Evolutionary conservation across 2,797 vertebrate genomes (phyloP), one percentile per base, ranked within the genome.

Genomic region (Rhinophrynus dorsalis): DNA sequence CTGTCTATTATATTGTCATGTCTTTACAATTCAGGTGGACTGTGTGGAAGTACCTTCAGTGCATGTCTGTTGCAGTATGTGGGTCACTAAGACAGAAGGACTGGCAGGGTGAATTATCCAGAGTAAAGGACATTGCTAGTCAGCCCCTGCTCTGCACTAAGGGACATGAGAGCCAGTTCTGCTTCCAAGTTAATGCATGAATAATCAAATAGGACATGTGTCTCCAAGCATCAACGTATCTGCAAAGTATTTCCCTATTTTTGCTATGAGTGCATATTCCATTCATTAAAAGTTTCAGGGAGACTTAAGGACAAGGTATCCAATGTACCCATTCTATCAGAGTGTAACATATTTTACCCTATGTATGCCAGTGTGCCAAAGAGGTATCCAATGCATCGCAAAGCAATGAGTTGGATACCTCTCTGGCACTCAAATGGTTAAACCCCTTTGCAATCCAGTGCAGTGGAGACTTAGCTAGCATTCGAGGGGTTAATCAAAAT

Each of bases 181-280:
- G 18, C 56, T 69, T n/a, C 33, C 44, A 33, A 61, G 59, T 54
- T 61, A 69, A 58, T 35, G 15, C 38, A 51, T 42, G 67, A 30
- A 17, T 61, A 61, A 61, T 60, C 47, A 61, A 61, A 61, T 21
- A n/a, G 67, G 67, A 69, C 67, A 61, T 61, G 57, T 69, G 67
- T 69, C 67, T 61, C 12, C 9, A 38, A 61, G 57, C 29, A 61
- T 69, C 67, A 54, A 33, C 29, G 37, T 32, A 54, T 27, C 15
- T 13, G 29, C 33, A 18, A 52, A 45, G 57, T 54, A 33, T 44
- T 47, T 17, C 9, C 6, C 37, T 18, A 7, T 37, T 35, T 50
- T 21, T 26, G 20, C 40, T 33, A 50, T 27, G 54, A 38, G 52
- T 47, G 52, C 26, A 27, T 29, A 57, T 18, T 56, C 17, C 18